Percentiles rank a stretch among this genome's conserved stretches.
Conservation (phyloP, 2,888 invertebrate genomes). For the Idaea dimidiata region DNA sequence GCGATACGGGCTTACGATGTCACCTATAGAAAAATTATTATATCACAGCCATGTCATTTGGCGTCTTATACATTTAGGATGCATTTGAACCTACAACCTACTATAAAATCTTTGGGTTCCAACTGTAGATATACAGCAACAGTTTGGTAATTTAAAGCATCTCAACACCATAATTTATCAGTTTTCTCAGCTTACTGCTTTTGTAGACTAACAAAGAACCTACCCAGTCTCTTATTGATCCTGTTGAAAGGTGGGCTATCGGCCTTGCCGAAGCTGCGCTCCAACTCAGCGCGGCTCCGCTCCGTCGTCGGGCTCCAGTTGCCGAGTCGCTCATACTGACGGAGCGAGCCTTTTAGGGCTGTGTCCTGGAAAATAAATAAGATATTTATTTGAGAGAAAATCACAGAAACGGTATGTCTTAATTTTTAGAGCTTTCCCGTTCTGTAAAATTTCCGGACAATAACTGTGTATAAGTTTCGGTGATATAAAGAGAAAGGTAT, state of each 20-base stretch:
- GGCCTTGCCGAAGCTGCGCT: slow-evolving; percentile 58
- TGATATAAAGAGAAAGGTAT: no score
- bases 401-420: background rate
- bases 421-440: no score
- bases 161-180: background rate
- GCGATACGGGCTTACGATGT: no score
- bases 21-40: no score
- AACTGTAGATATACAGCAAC: no score
- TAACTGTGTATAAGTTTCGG: no score
- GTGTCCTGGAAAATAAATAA: slow-evolving; percentile 47
- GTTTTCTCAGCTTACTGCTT: background rate
- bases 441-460: no score
- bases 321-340: slow-evolving; percentile 63
- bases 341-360: slow-evolving; percentile 59
- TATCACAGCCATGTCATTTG: no score
- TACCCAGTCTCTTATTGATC: slow-evolving; percentile 62
- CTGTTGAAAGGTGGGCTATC: slow-evolving; percentile 60
- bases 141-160: background rate
- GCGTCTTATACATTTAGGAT: no score
- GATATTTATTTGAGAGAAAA: background rate
- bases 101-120: no score
- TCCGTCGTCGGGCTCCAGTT: slow-evolving; percentile 68
- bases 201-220: slow-evolving; percentile 18
- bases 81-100: no score
- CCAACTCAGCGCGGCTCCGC: slow-evolving; percentile 54